Evolutionary conservation across 2,797 vertebrate species (phyloP).

Genomic region (Loriculus beryllinus): DNA sequence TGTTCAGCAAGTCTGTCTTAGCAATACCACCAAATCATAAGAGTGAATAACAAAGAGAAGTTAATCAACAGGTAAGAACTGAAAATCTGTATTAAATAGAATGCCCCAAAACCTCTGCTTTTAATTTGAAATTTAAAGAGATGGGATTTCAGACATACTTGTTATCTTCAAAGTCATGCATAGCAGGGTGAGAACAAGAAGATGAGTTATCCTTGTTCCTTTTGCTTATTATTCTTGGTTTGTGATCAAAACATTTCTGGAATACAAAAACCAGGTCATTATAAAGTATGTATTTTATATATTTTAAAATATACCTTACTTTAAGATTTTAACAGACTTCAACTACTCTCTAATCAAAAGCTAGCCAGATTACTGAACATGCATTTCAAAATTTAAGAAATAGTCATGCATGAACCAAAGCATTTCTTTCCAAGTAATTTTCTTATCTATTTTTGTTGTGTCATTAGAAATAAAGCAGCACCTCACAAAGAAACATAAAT

Average conservation of each 20-base stretch:
- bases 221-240: constrained; percentile 98
- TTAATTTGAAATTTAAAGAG: not conserved
- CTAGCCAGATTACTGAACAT: not conserved
- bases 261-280: constrained; percentile 62
- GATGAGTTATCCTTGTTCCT: constrained; percentile 90
- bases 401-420: not conserved
- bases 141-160: constrained; percentile 82
- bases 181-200: constrained; percentile 93
- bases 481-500: constrained; percentile 97
- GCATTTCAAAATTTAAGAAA: not conserved
- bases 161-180: constrained; percentile 92
- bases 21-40: not conserved
- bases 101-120: not conserved
- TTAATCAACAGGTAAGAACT: not conserved
- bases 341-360: not conserved
- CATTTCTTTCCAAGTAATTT: not conserved
- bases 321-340: not conserved
- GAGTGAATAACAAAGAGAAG: not conserved
- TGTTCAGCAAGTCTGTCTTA: not conserved
- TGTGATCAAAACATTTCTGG: constrained; percentile 98
- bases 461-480: constrained; percentile 52
- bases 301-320: not conserved
- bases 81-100: not conserved
- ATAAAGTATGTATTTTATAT: not conserved
- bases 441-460: not conserved